A percentile compares a stretch with the other conserved stretches of the same genome.
Conservation (phyloP, 2,888 invertebrate genomes). For the Platycheirus rosarum region DNA sequence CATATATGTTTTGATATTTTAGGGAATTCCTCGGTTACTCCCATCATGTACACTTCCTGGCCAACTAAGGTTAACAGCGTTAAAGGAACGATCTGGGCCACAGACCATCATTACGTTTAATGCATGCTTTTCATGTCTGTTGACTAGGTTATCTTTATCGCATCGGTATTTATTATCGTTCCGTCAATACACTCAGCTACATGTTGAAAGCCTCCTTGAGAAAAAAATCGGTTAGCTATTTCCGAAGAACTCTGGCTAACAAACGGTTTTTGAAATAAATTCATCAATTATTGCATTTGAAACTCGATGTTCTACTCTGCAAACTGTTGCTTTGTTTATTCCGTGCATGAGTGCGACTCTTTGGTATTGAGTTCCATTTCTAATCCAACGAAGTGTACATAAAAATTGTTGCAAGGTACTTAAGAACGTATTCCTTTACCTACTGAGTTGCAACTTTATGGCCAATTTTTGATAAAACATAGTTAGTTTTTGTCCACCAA, state of each 20-base stretch:
- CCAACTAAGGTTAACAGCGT: constrained; percentile 15
- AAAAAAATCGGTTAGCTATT: too few relatives aligned
- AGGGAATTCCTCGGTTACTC: too few relatives aligned
- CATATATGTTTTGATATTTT: too few relatives aligned
- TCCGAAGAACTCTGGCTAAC: too few relatives aligned
- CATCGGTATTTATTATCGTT: neutral
- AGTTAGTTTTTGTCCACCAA: too few relatives aligned
- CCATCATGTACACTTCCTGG: constrained; percentile 14
- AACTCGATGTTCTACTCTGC: constrained; percentile 9
- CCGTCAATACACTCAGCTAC: neutral
- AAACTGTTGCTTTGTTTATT: constrained; percentile 7
- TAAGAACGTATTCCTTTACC: neutral
- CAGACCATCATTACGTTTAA: constrained; percentile 24
- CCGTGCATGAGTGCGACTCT: constrained; percentile 2
- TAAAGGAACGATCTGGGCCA: constrained; percentile 2
- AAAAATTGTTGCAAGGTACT: neutral
- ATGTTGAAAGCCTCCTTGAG: neutral
- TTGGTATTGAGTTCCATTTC: neutral
- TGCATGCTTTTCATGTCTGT: neutral
- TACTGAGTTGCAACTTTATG: too few relatives aligned
- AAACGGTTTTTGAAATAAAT: constrained; percentile 4
- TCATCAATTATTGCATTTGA: constrained; percentile 7
- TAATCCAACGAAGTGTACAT: neutral
- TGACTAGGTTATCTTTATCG: neutral
- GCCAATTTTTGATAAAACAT: too few relatives aligned